Conservation (phyloP, 2,113 vertebrate genomes). For the Syngnathoides biaculeatus region DNA sequence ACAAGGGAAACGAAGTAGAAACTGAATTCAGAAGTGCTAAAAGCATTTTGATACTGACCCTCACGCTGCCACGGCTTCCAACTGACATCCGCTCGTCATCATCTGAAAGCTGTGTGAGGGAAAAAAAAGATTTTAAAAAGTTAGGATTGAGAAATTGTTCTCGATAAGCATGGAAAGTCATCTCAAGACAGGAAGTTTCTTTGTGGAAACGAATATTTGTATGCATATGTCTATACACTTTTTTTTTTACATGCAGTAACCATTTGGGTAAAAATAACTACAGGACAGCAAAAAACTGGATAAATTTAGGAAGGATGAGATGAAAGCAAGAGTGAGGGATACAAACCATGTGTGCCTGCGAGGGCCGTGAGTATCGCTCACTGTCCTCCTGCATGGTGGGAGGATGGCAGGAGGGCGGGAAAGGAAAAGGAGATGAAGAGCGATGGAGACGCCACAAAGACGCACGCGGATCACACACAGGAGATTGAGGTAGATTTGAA, state of each 20-base stretch:
- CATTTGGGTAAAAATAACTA: too few species aligned
- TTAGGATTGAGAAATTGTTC: constrained; percentile 14
- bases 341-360: constrained; percentile 86
- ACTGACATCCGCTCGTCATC: constrained; percentile 90
- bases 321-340: constrained; percentile 42
- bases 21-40: neutral
- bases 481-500: neutral
- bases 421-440: constrained; percentile 3
- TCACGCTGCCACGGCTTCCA: constrained; percentile 84
- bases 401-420: constrained; percentile 21
- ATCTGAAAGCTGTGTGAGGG: constrained; percentile 82
- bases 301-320: neutral
- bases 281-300: too few species aligned
- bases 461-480: constrained; percentile 27
- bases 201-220: neutral
- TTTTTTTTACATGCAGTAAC: too few species aligned
- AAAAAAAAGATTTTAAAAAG: constrained; percentile 36
- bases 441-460: constrained; percentile 37
- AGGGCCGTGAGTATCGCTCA: constrained; percentile 85
- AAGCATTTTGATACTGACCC: constrained; percentile 80
- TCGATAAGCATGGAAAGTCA: neutral
- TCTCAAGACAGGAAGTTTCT: neutral
- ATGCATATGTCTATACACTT: too few species aligned
- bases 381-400: constrained; percentile 86
- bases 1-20: neutral